Evolutionary conservation across 2,113 vertebrate species (phyloP), one percentile per base, ranked within the genome.

Genomic region (Tenrec ecaudatus): DNA sequence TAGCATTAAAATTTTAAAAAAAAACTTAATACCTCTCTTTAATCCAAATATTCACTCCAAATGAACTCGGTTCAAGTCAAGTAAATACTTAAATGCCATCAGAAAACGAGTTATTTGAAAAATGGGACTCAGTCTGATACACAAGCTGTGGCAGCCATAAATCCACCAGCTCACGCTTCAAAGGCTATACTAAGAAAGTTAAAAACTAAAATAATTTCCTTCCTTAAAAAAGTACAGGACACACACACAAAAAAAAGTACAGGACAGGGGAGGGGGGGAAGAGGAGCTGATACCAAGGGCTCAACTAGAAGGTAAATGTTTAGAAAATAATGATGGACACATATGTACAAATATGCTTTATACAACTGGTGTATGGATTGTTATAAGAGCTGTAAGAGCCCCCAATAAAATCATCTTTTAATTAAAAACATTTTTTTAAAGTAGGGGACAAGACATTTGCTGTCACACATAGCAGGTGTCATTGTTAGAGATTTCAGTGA

Each of bases 401-500:
- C 40, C 40, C 40, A 40, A 40, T 40, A 40, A 40, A 40, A 40
- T 40, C 4, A 40, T 40, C 40, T 40, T 40, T 40, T 40, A 40
- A 40, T 40, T 40, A 4, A 40, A 40, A 40, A 40, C 3, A 40
- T 40, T 40, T 40, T 40, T 40, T 40, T 40, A 4, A 40, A 40
- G 40, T 40, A 40, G 3, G 40, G 40, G 40, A 40, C 40, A 40
- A 40, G 40, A 95, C 93, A 88, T 91, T 96, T 92, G 78, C 94
- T 96, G 97, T 97, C 96, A 81, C 60, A 22, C 69, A 7, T 94
- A 97, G 97, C 97, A 97, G 95, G 87, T 94, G 92, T 94, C 96
- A 0, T 96, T 96, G 94, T 96, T 96, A 98, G 98, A 98, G 98
- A 98, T 98, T 98, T 98, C 98, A 97, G 98, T 98, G 95, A 97